phyloP scores from a whole-genome alignment of 1,140 invertebrate species.

The Papilio aristodemus region DNA sequence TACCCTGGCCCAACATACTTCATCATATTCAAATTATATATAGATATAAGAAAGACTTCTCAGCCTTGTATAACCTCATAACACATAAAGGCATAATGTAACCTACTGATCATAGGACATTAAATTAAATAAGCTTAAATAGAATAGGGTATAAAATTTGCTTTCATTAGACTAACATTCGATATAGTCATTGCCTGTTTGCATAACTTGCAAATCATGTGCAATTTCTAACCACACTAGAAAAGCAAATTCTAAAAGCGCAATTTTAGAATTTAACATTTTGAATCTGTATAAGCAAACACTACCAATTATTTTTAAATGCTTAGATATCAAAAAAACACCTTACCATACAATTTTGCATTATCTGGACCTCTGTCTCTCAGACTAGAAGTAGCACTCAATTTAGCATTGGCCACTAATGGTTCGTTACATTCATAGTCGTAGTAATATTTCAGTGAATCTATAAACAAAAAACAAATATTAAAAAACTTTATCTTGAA shows the following conservation, averaged over 20 bases:
- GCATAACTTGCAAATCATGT: background rate
- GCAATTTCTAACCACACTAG: slow-evolving; percentile 2
- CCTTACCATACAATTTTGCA: slow-evolving; percentile 90
- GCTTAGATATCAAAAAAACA: slow-evolving; percentile 39
- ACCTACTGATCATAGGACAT: too few relatives aligned
- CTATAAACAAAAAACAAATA: slow-evolving; percentile 50
- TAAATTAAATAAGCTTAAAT: too few relatives aligned
- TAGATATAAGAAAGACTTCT: background rate
- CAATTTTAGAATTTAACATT: background rate
- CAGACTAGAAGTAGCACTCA: slow-evolving; percentile 89
- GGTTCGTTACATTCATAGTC: slow-evolving; percentile 90
- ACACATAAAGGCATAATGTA: too few relatives aligned
- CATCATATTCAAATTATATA: background rate
- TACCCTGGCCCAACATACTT: background rate
- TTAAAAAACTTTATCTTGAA: background rate
- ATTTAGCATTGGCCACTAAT: slow-evolving; percentile 85
- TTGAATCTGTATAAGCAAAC: too few relatives aligned
- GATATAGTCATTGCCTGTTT: background rate
- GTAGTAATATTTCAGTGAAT: slow-evolving; percentile 78
- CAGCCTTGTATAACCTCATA: background rate
- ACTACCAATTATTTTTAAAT: too few relatives aligned
- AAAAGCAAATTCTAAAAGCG: background rate
- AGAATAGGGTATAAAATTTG: too few relatives aligned
- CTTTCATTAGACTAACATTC: background rate
- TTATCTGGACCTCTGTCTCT: slow-evolving; percentile 89